Conservation (phyloP, 2,888 invertebrate species). For the Minunthozetes semirufus region DNA sequence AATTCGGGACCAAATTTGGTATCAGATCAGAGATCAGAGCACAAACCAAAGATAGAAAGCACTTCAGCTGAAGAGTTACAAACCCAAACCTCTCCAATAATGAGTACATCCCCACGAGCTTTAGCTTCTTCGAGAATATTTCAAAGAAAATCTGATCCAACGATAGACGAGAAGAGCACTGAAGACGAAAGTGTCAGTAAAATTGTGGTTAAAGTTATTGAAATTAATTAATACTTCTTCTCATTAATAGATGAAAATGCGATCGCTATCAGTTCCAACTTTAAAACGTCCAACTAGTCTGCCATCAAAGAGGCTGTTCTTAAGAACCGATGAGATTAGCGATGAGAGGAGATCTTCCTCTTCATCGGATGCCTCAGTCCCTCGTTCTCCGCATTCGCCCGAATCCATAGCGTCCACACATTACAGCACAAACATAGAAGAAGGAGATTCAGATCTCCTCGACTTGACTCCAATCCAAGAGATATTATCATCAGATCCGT, state of each 20-base stretch:
- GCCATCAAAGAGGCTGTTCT: neutral
- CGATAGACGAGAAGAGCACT: neutral
- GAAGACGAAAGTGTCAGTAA: neutral
- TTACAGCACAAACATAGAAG: neutral
- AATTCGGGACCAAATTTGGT: neutral
- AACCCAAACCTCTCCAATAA: neutral
- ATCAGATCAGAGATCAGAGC: neutral
- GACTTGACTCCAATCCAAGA: conserved; percentile 37
- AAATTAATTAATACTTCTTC: neutral
- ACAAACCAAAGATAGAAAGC: neutral
- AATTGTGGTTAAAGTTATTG: neutral
- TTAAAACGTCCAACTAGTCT: conserved; percentile 12
- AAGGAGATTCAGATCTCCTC: conserved; percentile 5
- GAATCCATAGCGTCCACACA: conserved; percentile 16
- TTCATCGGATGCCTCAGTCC: conserved; percentile 2
- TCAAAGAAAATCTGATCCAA: conserved; percentile 26
- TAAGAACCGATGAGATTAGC: neutral
- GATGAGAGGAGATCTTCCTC: conserved; percentile 11
- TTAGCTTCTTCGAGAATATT: neutral
- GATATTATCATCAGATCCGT: conserved; percentile 36
- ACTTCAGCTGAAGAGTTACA: neutral
- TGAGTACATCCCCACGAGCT: neutral
- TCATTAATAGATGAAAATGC: neutral
- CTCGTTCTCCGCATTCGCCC: neutral
- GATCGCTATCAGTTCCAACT: conserved; percentile 1